Evolutionary conservation across 2,797 vertebrate genomes (phyloP).

Genomic region (Oryzias dopingdopingensis): DNA sequence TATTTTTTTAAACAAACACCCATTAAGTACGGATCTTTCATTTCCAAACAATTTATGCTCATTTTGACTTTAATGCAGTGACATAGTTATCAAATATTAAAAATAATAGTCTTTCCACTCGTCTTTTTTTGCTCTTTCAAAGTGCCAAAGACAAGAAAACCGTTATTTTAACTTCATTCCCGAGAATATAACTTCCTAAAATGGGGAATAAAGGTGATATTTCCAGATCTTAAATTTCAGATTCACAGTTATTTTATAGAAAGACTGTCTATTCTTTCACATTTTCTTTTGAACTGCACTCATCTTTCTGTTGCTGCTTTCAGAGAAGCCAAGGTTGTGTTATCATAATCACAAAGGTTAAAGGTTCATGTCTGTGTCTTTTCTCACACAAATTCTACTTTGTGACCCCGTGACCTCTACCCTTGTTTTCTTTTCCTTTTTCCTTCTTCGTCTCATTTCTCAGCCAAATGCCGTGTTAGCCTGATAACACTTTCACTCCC

Average conservation of each 20-base stretch:
- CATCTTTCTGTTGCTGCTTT: conserved; percentile 32
- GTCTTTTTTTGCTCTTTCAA: conserved; percentile 36
- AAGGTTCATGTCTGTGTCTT: conserved; percentile 68
- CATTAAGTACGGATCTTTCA: background rate
- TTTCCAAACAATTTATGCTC: conserved; percentile 30
- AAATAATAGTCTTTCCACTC: conserved; percentile 27
- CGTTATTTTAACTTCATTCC: conserved; percentile 45
- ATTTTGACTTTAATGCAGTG: conserved; percentile 25
- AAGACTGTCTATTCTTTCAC: conserved; percentile 3
- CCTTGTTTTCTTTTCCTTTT: conserved; percentile 39
- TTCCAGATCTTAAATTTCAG: conserved; percentile 23
- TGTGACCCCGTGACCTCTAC: conserved; percentile 49
- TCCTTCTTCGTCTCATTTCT: conserved; percentile 50
- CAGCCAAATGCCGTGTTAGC: conserved; percentile 50
- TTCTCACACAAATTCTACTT: conserved; percentile 57
- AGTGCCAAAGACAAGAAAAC: conserved; percentile 23
- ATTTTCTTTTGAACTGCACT: conserved; percentile 24
- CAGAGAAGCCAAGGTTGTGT: conserved; percentile 51
- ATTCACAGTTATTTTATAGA: conserved; percentile 44
- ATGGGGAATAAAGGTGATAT: conserved; percentile 47
- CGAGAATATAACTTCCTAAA: conserved; percentile 35
- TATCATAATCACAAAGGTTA: conserved; percentile 59
- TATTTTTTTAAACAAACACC: background rate
- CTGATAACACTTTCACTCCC: conserved; percentile 58
- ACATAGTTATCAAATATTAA: conserved; percentile 32